A percentile compares a stretch with the other conserved stretches of the same genome.
These are phyloP conservation scores for Sarcophaga peregrina DNA, from an alignment of 1,140 invertebrate genomes.

Conservation along the genomic window DNA sequence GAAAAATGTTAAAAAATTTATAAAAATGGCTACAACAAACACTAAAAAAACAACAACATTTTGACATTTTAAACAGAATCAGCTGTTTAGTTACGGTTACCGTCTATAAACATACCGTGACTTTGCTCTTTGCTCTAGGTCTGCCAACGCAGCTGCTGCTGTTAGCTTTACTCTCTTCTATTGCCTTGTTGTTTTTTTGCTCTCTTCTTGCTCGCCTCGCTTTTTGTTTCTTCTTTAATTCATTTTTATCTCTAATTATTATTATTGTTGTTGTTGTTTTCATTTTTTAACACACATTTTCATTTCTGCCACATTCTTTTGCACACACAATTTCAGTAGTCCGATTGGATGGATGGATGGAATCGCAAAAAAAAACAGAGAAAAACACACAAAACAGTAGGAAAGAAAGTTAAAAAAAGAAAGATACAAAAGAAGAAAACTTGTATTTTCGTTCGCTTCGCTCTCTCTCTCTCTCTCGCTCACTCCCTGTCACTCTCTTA, in stretches of 20 bases:
- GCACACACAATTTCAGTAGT: not conserved
- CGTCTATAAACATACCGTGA: no score
- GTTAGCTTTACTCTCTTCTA: not conserved
- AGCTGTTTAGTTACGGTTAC: no score
- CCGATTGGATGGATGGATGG: not conserved
- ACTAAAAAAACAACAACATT: no score
- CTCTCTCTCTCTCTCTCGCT: no score
- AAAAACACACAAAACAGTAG: not conserved
- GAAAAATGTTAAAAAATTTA: no score
- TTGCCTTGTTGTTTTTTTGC: no score
- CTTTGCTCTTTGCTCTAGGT: not conserved
- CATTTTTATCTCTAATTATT: not conserved
- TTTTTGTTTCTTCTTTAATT: not conserved
- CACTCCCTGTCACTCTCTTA: no score
- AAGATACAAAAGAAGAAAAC: not conserved
- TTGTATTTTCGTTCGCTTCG: not conserved
- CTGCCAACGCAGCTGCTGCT: not conserved
- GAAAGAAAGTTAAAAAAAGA: not conserved
- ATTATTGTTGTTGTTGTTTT: not conserved
- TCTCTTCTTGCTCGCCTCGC: no score
- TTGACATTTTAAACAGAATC: no score
- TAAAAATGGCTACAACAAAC: no score
- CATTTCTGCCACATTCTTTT: not conserved
- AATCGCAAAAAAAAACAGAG: constrained; percentile 14
- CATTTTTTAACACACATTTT: constrained; percentile 6